phyloP scores from a whole-genome alignment of 2,113 vertebrate genomes.

The Vidua macroura region DNA sequence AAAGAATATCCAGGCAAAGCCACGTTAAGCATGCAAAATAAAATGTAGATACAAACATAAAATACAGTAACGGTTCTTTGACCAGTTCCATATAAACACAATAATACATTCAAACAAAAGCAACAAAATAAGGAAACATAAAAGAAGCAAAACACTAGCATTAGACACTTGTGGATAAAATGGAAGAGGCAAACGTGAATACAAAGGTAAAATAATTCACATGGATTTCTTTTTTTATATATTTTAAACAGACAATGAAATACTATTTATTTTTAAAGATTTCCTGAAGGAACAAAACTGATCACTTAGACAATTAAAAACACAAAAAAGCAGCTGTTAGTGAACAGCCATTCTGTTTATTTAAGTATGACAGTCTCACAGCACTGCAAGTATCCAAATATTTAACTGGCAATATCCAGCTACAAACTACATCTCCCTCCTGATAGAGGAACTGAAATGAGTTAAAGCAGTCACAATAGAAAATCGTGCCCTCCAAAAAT shows the following conservation, averaged over 20 bases:
- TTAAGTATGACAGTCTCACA: neutral
- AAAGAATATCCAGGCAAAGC: constrained; percentile 99
- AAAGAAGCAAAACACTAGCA: constrained; percentile 74
- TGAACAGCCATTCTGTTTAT: neutral
- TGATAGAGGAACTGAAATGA: neutral
- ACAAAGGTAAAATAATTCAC: constrained; percentile 31
- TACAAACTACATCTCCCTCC: neutral
- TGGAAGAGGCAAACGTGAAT: constrained; percentile 71
- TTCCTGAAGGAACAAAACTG: neutral
- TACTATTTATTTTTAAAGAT: neutral
- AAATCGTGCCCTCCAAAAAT: neutral
- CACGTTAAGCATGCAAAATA: constrained; percentile 99
- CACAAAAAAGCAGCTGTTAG: neutral
- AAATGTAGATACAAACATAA: constrained; percentile 93
- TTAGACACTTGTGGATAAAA: constrained; percentile 74
- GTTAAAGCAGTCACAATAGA: neutral
- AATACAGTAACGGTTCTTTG: constrained; percentile 84
- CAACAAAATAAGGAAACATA: constrained; percentile 74
- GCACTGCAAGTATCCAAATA: neutral
- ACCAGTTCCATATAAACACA: constrained; percentile 79
- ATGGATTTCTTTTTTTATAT: neutral
- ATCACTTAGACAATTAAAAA: neutral
- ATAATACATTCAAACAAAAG: constrained; percentile 78
- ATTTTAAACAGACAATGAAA: neutral
- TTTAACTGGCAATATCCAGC: neutral